Evolutionary conservation across 2,888 invertebrate genomes (phyloP).

Genomic region (Sesia apiformis): DNA sequence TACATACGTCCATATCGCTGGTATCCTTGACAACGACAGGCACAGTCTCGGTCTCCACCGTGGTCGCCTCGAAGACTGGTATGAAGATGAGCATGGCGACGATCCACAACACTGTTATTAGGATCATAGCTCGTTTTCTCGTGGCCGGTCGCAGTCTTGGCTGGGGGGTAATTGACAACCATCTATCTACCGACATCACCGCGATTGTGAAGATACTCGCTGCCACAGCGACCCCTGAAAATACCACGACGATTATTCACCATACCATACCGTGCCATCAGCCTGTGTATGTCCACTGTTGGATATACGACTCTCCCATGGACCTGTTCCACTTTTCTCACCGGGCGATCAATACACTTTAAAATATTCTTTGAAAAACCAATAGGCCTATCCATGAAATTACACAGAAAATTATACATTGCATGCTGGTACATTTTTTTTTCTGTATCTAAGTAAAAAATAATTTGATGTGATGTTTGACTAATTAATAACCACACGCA

Average conservation of each 20-base stretch:
- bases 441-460: no score
- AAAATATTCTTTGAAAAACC: no score
- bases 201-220: constrained; percentile 86
- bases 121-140: constrained; percentile 76
- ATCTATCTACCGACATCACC: constrained; percentile 85
- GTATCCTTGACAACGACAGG: constrained; percentile 47
- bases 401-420: no score
- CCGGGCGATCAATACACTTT: no score
- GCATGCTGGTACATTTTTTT: no score
- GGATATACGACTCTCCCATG: no score
- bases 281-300: no score
- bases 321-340: no score
- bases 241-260: not conserved
- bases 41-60: constrained; percentile 45
- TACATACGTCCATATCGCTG: constrained; percentile 51
- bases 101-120: constrained; percentile 79
- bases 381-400: no score
- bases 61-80: constrained; percentile 75
- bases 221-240: constrained; percentile 81
- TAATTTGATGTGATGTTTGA: no score
- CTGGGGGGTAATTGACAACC: constrained; percentile 80
- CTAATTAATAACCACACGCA: no score
- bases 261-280: not conserved
- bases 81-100: constrained; percentile 79
- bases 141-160: constrained; percentile 77